A percentile compares a stretch with the other conserved stretches of the same genome.
Evolutionary conservation across 1,140 invertebrate genomes (phyloP).

Genomic region (Dicyema japonicum): DNA sequence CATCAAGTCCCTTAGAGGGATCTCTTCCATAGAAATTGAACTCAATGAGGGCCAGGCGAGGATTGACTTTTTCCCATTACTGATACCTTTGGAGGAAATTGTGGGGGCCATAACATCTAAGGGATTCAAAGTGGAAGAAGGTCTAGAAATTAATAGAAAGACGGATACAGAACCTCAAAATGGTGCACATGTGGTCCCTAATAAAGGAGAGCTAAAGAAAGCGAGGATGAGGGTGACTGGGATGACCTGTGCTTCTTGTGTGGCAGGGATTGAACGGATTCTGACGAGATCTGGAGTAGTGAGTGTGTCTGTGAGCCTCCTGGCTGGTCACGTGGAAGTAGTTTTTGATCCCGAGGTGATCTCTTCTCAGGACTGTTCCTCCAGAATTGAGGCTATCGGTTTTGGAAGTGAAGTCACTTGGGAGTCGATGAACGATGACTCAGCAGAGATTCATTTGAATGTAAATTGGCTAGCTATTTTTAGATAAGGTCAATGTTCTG

Average conservation of each 20-base stretch:
- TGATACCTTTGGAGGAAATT: too few relatives aligned
- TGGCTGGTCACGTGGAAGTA: conserved; percentile 9
- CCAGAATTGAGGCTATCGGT: conserved; percentile 16
- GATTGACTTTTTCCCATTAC: neutral
- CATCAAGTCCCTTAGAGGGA: conserved; percentile 26
- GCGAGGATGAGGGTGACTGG: conserved; percentile 7
- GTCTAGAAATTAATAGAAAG: too few relatives aligned
- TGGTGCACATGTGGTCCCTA: too few relatives aligned
- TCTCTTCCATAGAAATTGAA: conserved; percentile 28
- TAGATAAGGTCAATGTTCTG: too few relatives aligned
- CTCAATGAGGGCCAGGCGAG: conserved; percentile 16
- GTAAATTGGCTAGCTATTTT: too few relatives aligned
- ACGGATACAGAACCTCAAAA: too few relatives aligned
- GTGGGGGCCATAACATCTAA: too few relatives aligned
- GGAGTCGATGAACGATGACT: too few relatives aligned
- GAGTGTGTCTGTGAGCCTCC: conserved; percentile 10
- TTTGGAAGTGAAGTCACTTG: conserved; percentile 9
- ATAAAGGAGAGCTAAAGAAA: too few relatives aligned
- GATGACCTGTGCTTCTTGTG: conserved; percentile 21
- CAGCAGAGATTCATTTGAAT: too few relatives aligned
- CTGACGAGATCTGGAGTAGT: conserved; percentile 9
- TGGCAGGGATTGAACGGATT: conserved; percentile 12
- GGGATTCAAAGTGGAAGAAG: too few relatives aligned
- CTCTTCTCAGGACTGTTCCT: conserved; percentile 7
- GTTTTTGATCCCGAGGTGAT: conserved; percentile 9